Evolutionary conservation across 2,888 invertebrate species (phyloP), one percentile per base, ranked within the genome.

Genomic region (Sminthurides aquaticus): DNA sequence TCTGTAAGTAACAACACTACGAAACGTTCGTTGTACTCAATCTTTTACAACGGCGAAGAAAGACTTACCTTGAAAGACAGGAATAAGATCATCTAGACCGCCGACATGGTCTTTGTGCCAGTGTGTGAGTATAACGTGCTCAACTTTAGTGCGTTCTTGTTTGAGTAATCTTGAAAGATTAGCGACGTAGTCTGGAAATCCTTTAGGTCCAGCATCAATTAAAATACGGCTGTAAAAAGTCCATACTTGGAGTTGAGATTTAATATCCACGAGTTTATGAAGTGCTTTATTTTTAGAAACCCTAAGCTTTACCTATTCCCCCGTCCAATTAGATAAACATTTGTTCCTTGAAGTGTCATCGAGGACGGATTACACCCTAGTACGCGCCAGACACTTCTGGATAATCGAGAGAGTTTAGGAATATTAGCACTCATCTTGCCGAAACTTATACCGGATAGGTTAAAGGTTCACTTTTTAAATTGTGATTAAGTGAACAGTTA

Each of bases 261-360:
- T n/a, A n/a, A n/a, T n/a, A n/a, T n/a, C n/a, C n/a, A n/a, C n/a
- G n/a, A n/a, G n/a, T n/a, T n/a, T n/a, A n/a, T n/a, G n/a, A n/a
- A n/a, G n/a, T n/a, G n/a, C n/a, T n/a, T n/a, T n/a, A n/a, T n/a
- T n/a, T n/a, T n/a, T n/a, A n/a, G n/a, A n/a, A n/a, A n/a, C n/a
- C n/a, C 52, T 20, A 20, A 15, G 22, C 18, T 22, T 52, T 79
- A 91, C 95, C 86, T 88, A 78, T 82, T 82, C 3, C 97, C 97
- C 29, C 88, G 91, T 48, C 98, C 99, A 67, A 99, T 84, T 20
- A 99, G 81, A 78, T 99, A 99, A 0, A 98, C 96, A 77, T 99
- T 99, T 1, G 99, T 99, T 55, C 99, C 99, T 80, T 98, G 98
- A n/a, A 99, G 81, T 0, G 98, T 98, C 90, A 95, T 92, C 20